Conservation (phyloP, 2,888 invertebrate genomes). For the Agrypnus murinus region DNA sequence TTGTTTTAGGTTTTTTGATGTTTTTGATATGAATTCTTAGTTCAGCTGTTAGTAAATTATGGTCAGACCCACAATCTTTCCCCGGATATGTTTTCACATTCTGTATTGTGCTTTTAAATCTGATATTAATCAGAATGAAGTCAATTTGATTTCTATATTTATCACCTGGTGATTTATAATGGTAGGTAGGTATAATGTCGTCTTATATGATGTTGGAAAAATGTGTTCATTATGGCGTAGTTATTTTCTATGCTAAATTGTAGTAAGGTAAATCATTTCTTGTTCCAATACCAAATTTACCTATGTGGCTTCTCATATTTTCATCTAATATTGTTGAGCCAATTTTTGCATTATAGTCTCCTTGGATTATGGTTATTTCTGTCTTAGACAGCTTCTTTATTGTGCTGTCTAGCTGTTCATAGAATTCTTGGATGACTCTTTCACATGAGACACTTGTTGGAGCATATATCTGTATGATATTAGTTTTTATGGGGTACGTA, state of each 20-base stretch:
- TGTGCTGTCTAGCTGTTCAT: background rate
- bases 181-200: background rate
- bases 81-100: too few relatives aligned
- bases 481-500: background rate
- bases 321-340: background rate
- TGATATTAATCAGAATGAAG: background rate
- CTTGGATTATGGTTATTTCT: conserved; percentile 7
- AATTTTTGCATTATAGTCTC: conserved; percentile 6
- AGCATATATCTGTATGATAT: conserved; percentile 5
- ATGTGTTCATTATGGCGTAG: background rate
- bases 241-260: conserved; percentile 6
- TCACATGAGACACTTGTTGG: background rate
- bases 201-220: conserved; percentile 8
- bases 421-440: background rate
- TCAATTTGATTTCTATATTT: background rate
- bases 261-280: background rate
- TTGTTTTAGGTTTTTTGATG: background rate
- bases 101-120: background rate
- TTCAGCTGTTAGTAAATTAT: background rate
- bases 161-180: conserved; percentile 10
- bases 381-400: background rate
- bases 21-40: background rate
- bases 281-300: background rate
- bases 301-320: background rate
- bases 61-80: too few relatives aligned